Percentiles rank a stretch among this genome's conserved stretches.
phyloP scores from a whole-genome alignment of 2,113 vertebrate genomes.

The Thomomys bottae region DNA sequence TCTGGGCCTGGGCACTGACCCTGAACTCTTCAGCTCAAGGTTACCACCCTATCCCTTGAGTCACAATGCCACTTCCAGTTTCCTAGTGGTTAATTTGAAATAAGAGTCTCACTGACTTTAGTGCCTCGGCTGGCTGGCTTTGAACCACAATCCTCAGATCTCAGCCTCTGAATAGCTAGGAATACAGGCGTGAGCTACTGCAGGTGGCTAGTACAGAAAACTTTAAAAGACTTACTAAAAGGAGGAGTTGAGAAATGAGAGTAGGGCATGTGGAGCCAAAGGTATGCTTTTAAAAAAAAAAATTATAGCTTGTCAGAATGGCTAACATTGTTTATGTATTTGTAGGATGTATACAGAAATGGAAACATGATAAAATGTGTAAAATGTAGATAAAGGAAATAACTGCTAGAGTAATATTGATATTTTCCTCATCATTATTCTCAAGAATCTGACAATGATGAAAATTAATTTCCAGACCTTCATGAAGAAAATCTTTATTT shows the following conservation, averaged over 20 bases:
- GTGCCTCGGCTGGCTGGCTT: no score
- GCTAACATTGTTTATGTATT: neutral
- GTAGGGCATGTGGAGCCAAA: neutral
- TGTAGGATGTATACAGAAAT: neutral
- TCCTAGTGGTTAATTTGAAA: no score
- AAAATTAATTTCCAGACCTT: slow-evolving; percentile 19
- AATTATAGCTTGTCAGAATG: neutral
- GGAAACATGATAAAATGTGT: neutral
- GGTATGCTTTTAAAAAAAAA: neutral
- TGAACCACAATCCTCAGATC: no score
- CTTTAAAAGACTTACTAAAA: neutral
- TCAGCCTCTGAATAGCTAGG: no score
- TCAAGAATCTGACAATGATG: neutral
- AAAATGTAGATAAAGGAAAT: neutral
- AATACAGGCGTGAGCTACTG: no score
- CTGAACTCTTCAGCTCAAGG: no score
- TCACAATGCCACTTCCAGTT: no score
- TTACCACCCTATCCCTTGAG: no score
- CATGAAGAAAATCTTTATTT: slow-evolving; percentile 14
- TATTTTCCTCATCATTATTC: neutral
- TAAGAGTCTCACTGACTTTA: no score
- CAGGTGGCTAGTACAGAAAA: neutral
- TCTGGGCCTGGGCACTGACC: no score
- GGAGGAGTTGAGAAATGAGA: slow-evolving; percentile 16
- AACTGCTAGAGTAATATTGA: neutral